Evolutionary conservation across 2,113 vertebrate species (phyloP).

Genomic region (Carassius gibelio): DNA sequence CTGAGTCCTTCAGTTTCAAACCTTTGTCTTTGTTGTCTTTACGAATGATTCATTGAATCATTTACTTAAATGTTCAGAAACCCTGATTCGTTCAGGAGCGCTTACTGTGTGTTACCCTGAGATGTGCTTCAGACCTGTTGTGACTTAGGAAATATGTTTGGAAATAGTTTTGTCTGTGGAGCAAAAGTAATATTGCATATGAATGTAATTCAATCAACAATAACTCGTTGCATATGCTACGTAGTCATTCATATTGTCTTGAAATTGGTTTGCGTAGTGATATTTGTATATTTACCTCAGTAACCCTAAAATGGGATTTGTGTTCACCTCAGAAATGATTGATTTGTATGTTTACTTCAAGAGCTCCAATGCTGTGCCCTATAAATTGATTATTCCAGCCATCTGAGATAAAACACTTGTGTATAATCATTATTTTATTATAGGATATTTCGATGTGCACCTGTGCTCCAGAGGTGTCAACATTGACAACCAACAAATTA

Average conservation of each 20-base stretch:
- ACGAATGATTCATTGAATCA: not conserved
- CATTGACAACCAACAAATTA: not conserved
- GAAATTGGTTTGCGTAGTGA: too few relatives aligned
- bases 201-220: not conserved
- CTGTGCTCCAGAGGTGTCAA: not conserved
- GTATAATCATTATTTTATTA: too few relatives aligned
- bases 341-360: not conserved
- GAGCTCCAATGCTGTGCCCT: not conserved
- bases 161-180: too few relatives aligned
- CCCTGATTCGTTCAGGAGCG: not conserved
- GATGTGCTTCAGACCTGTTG: too few relatives aligned
- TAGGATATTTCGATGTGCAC: not conserved
- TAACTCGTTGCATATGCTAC: not conserved
- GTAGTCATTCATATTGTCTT: too few relatives aligned
- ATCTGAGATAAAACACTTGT: not conserved
- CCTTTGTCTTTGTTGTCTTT: not conserved
- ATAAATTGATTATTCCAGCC: not conserved
- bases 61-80: not conserved
- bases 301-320: too few relatives aligned
- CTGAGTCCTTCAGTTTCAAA: not conserved
- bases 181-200: not conserved
- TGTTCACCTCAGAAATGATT: not conserved
- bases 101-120: not conserved
- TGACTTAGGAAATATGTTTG: too few relatives aligned
- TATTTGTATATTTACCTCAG: too few relatives aligned